Evolutionary conservation across 30 jellyfish, hydroid and myxozoan genomes (phyloP).

Genomic region (Morbakka virulenta): DNA sequence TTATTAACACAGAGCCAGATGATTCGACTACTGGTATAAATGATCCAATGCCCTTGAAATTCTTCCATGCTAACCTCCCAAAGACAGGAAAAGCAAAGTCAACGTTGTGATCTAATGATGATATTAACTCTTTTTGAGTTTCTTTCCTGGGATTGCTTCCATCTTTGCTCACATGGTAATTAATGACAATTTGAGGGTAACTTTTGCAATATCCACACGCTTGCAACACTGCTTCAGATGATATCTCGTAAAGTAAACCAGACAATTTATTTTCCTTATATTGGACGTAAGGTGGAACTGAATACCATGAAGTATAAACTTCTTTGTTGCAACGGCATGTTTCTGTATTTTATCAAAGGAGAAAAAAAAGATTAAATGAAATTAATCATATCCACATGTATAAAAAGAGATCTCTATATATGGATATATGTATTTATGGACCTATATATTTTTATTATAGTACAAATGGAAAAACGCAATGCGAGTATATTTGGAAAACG

Average conservation of each 20-base stretch:
- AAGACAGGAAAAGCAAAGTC: constrained; percentile 15
- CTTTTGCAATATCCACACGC: constrained; percentile 17
- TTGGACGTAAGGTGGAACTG: constrained; percentile 42
- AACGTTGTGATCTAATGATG: background rate
- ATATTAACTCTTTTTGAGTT: background rate
- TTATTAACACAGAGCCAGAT: background rate
- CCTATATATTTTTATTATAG: no score
- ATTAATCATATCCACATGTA: no score
- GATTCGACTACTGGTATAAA: background rate
- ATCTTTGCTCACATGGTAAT: background rate
- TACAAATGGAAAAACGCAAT: no score
- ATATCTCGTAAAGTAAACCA: background rate
- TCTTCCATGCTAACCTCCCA: background rate
- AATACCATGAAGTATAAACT: constrained; percentile 36
- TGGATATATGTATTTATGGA: no score
- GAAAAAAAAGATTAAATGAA: background rate
- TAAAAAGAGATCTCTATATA: no score
- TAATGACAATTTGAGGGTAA: background rate
- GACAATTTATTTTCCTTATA: background rate
- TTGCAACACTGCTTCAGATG: background rate
- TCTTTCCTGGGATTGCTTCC: constrained; percentile 1
- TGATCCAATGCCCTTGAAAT: background rate
- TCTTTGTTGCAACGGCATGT: constrained; percentile 57
- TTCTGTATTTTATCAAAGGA: constrained; percentile 7
- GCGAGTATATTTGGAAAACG: no score